Evolutionary conservation across 2,888 invertebrate species (phyloP), one percentile per base, ranked within the genome.

Genomic region (Liopterus haemorrhoidalis): DNA sequence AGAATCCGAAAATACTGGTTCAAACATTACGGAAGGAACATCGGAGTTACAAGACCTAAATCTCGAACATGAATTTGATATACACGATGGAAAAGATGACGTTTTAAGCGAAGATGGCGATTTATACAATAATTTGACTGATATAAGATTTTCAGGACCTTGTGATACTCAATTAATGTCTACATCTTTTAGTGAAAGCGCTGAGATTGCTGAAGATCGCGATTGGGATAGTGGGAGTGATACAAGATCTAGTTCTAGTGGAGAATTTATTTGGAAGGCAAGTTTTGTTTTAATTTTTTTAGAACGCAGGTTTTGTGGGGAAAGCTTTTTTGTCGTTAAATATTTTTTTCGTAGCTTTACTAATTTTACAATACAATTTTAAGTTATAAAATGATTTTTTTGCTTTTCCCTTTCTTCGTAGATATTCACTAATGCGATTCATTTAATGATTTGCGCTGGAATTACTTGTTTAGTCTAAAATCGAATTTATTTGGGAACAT

Each of bases 261-360:
- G 84, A 6, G 85, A 85, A 65, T 85, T 85, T 59, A 80, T 85
- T 48, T 85, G 85, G 84, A 83, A 82, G 79, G 84, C 83, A 61
- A 58, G 66, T 61, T 22, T 33, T 39, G 30, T 3, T 27, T 28
- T 20, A n/a, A 16, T 41, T 20, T 15, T 12, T 11, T 4, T 2
- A n/a, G n/a, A n/a, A n/a, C n/a, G n/a, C n/a, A n/a, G n/a, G n/a
- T n/a, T n/a, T n/a, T n/a, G n/a, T n/a, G n/a, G n/a, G n/a, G n/a
- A n/a, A n/a, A n/a, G n/a, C n/a, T n/a, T n/a, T n/a, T n/a, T n/a
- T n/a, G n/a, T n/a, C n/a, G n/a, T n/a, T n/a, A n/a, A n/a, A n/a
- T n/a, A n/a, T n/a, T n/a, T n/a, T n/a, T n/a, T n/a, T n/a, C n/a
- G n/a, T n/a, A n/a, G n/a, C n/a, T n/a, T n/a, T n/a, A n/a, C n/a